These are phyloP conservation scores for Eurosta solidaginis DNA, from an alignment of 1,140 invertebrate genomes.

Conservation along the genomic window DNA sequence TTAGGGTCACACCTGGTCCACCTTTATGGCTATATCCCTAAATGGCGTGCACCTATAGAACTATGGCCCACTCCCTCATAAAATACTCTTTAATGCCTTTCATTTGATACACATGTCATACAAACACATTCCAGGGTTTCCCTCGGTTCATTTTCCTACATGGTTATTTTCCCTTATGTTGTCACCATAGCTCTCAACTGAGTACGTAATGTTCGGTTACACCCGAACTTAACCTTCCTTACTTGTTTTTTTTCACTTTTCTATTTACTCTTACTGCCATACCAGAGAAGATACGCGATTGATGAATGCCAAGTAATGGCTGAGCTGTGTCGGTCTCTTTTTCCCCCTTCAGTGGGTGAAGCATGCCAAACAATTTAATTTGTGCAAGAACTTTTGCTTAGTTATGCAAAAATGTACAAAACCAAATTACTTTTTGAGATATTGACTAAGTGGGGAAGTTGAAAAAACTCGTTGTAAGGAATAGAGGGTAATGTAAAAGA, in stretches of 20 bases:
- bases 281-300: neutral
- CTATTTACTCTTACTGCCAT: neutral
- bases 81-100: no score
- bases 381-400: conserved; percentile 6
- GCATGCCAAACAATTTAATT: neutral
- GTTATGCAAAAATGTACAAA: neutral
- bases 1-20: no score
- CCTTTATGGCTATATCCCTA: no score
- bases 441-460: neutral
- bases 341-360: neutral
- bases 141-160: no score
- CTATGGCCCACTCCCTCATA: no score
- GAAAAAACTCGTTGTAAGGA: neutral
- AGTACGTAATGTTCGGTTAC: no score
- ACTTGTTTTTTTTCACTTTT: neutral
- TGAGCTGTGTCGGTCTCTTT: neutral
- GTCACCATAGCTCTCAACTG: no score
- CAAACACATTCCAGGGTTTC: no score
- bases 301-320: neutral
- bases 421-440: neutral
- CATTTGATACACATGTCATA: no score
- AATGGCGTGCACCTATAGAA: no score
- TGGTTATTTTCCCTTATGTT: no score
- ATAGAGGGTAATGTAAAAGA: neutral
- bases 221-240: no score